phyloP scores from a whole-genome alignment of 2,888 invertebrate species.

The Synergus japonicus region DNA sequence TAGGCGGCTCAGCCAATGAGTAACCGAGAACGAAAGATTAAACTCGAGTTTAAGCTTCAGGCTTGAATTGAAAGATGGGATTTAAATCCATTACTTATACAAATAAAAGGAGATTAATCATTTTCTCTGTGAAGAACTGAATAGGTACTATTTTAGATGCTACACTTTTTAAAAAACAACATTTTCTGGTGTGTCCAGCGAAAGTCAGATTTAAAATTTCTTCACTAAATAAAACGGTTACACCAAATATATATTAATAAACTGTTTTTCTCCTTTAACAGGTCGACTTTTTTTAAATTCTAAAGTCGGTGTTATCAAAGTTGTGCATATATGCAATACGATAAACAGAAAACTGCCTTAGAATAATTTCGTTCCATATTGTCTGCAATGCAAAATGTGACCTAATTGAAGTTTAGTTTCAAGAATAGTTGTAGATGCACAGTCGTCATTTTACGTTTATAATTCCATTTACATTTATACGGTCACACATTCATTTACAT shows the following conservation, averaged over 20 bases:
- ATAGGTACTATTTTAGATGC: neutral
- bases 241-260: too few relatives aligned
- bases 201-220: too few relatives aligned
- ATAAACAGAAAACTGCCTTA: constrained; percentile 19
- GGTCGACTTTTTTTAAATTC: neutral
- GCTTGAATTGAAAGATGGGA: constrained; percentile 23
- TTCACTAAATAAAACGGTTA: too few relatives aligned
- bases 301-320: neutral
- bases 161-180: neutral
- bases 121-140: neutral
- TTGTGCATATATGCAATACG: neutral
- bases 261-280: neutral
- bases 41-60: constrained; percentile 29
- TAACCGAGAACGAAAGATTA: constrained; percentile 24
- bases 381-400: constrained; percentile 7
- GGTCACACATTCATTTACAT: neutral
- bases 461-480: constrained; percentile 19
- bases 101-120: neutral
- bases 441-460: neutral
- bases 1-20: neutral
- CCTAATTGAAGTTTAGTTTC: constrained; percentile 34
- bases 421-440: constrained; percentile 21
- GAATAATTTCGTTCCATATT: constrained; percentile 11
- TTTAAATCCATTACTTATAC: constrained; percentile 1
- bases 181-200: neutral